Evolutionary conservation across 2,113 vertebrate species (phyloP).

Genomic region (Callospermophilus lateralis): DNA sequence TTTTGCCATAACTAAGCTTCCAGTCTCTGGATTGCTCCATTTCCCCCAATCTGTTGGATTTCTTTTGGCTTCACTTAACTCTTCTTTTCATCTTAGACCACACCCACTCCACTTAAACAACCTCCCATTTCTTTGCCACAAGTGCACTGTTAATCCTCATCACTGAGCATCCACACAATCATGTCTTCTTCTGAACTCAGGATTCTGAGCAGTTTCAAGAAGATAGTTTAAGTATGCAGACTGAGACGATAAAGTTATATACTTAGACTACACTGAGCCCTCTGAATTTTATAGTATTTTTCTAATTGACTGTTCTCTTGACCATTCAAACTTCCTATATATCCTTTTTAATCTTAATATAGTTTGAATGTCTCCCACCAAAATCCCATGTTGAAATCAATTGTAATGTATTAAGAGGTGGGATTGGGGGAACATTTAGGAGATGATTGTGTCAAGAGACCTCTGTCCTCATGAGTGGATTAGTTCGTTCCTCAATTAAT

Average conservation of each 20-base stretch:
- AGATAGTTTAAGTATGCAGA: neutral
- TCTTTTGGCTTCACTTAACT: neutral
- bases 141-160: neutral
- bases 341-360: neutral
- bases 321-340: neutral
- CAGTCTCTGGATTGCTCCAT: too few species aligned
- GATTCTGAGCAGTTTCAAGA: neutral
- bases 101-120: neutral
- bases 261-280: neutral
- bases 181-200: neutral
- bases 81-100: neutral
- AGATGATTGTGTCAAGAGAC: neutral
- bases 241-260: too few species aligned
- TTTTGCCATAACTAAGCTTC: neutral
- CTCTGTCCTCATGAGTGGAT: neutral
- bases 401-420: neutral
- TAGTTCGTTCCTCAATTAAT: neutral
- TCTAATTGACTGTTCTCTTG: neutral
- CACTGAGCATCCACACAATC: neutral
- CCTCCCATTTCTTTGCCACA: neutral
- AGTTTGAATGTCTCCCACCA: neutral
- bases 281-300: neutral
- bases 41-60: neutral
- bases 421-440: neutral
- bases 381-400: neutral